Percentiles rank a stretch among this genome's conserved stretches.
These are phyloP conservation scores for Copsychus sechellarum DNA, from an alignment of 2,113 vertebrate genomes.

Conservation along the genomic window DNA sequence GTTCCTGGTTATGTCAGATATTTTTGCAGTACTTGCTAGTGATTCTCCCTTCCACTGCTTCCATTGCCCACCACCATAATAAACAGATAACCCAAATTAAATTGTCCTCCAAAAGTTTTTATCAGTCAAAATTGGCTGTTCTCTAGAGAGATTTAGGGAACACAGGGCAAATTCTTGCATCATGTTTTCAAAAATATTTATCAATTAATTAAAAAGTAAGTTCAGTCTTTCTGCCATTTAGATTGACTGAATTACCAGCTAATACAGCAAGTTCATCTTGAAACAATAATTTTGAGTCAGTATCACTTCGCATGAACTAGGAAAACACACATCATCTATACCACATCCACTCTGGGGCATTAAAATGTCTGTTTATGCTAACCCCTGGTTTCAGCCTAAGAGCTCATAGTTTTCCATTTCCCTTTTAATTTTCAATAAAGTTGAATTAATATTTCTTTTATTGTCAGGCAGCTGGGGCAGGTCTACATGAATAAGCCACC, in stretches of 20 bases:
- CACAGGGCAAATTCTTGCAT: neutral
- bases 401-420: slow-evolving; percentile 3
- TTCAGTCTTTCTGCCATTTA: neutral
- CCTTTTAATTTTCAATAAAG: slow-evolving; percentile 23
- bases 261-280: neutral
- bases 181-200: neutral
- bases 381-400: neutral
- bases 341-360: neutral
- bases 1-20: neutral
- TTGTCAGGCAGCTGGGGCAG: neutral
- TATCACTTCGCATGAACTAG: neutral
- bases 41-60: neutral
- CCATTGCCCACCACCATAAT: neutral
- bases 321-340: neutral
- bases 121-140: neutral
- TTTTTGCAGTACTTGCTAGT: neutral
- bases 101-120: neutral
- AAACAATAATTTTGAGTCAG: neutral
- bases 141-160: neutral
- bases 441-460: slow-evolving; percentile 48
- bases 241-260: neutral
- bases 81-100: neutral
- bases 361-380: neutral
- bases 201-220: neutral
- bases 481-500: slow-evolving; percentile 2